Base-by-base conservation (phyloP, 2,888 invertebrate species). In the Xanthorhoe designata region DNA sequence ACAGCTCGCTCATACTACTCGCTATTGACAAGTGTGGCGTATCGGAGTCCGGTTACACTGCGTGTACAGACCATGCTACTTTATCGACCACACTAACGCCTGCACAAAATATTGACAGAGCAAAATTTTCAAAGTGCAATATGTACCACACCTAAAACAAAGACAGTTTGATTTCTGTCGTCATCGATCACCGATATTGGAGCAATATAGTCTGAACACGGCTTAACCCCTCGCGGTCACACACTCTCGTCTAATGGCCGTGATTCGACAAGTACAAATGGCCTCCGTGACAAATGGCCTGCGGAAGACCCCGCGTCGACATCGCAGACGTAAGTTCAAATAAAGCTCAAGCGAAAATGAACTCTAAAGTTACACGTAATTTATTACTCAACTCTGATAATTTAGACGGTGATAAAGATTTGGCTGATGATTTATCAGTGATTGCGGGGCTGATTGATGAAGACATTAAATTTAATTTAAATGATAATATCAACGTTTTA, bases 211-310 rank as follows among this genome's bases (percentile, higher is more conserved):
- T 91, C 78, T 78, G 88, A 78, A 88, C 89, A 80, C 73, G 83
- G 80, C 81, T 82, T 86, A 86, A 87, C 88, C 90, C 89, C 88
- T 83, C 86, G 89, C 90, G 92, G 92, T 92, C 91, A 90, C 91
- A 91, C 92, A 91, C 92, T 91, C 91, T 84, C 87, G 83, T 91
- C 91, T 93, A 93, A 94, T 93, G 94, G 92, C 89, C 87, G 92
- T 92, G 94, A 94, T 94, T 94, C 94, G 94, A 94, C 94, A 94
- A 92, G 93, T 94, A 94, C 93, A 94, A 94, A 94, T 94, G 94
- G 92, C 89, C 83, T 79, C 85, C 78, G 90, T 94, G 94, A 94
- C 94, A 94, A 94, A 94, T 94, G 91, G 91, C 85, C 84, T 85
- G 86, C 84, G 87, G 91, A 88, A 91, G 91, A 90, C 89, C 90